These are phyloP conservation scores for Mesembrinibis cayennensis DNA, from an alignment of 2,113 vertebrate species.

Conservation along the genomic window DNA sequence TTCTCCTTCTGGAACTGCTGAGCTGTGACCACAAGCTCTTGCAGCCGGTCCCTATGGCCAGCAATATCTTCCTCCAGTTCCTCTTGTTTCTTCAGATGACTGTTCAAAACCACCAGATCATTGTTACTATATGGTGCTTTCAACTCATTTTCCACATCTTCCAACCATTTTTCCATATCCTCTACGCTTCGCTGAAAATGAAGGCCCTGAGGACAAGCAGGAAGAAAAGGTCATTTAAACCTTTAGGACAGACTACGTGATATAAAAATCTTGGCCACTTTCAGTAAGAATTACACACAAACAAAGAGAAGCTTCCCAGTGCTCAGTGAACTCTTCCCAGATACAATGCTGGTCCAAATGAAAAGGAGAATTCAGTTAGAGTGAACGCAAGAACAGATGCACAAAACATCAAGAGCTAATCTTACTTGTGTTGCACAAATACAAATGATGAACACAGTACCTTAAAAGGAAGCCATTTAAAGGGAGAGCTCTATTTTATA, in stretches of 20 bases:
- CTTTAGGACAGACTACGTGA: background rate
- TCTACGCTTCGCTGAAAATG: conserved; percentile 79
- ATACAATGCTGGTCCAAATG: background rate
- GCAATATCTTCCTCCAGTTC: conserved; percentile 81
- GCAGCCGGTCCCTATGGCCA: conserved; percentile 70
- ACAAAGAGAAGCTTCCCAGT: background rate
- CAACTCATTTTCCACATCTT: conserved; percentile 77
- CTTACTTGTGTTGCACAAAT: background rate
- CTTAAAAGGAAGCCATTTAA: background rate
- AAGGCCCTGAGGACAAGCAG: conserved; percentile 72
- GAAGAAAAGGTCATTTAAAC: background rate
- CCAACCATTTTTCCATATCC: conserved; percentile 81
- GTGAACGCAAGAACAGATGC: background rate
- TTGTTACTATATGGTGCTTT: conserved; percentile 57
- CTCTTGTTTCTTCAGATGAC: conserved; percentile 79
- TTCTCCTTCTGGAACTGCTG: conserved; percentile 75
- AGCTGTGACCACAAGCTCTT: conserved; percentile 75
- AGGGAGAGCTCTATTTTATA: background rate
- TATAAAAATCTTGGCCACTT: background rate
- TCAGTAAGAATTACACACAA: background rate
- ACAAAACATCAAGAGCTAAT: background rate
- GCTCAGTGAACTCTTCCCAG: background rate
- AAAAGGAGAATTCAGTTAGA: background rate
- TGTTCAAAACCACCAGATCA: conserved; percentile 74
- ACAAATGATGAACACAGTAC: background rate